Evolutionary conservation across 2,113 vertebrate genomes (phyloP).

Genomic region (Chloebia gouldiae): DNA sequence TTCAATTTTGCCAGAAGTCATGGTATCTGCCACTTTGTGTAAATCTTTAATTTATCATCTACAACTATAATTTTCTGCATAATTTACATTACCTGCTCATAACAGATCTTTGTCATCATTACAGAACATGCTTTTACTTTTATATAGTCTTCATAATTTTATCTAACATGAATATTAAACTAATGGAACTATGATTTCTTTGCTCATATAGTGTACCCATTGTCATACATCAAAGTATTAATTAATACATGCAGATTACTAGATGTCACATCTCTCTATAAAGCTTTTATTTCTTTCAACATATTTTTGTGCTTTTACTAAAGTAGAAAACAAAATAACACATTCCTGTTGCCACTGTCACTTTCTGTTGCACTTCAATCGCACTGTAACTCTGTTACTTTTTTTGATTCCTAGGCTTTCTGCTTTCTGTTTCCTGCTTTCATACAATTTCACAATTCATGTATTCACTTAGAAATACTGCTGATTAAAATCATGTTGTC

Average conservation of each 20-base stretch:
- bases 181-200: neutral
- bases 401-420: neutral
- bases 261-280: neutral
- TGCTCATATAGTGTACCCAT: neutral
- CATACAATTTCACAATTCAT: neutral
- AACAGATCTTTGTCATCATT: neutral
- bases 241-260: neutral
- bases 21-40: neutral
- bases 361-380: neutral
- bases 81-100: neutral
- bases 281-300: neutral
- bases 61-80: neutral
- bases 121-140: neutral
- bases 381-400: neutral
- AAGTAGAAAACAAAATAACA: neutral
- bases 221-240: neutral
- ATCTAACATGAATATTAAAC: neutral
- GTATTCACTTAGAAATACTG: neutral
- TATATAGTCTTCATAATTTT: neutral
- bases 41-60: neutral
- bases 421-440: neutral
- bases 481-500: neutral
- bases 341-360: neutral
- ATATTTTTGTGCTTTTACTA: neutral
- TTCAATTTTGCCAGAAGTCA: neutral